Percentiles rank a stretch among this genome's conserved stretches.
These are phyloP conservation scores for Leguminivora glycinivorella DNA, from an alignment of 1,140 invertebrate genomes.

Conservation along the genomic window DNA sequence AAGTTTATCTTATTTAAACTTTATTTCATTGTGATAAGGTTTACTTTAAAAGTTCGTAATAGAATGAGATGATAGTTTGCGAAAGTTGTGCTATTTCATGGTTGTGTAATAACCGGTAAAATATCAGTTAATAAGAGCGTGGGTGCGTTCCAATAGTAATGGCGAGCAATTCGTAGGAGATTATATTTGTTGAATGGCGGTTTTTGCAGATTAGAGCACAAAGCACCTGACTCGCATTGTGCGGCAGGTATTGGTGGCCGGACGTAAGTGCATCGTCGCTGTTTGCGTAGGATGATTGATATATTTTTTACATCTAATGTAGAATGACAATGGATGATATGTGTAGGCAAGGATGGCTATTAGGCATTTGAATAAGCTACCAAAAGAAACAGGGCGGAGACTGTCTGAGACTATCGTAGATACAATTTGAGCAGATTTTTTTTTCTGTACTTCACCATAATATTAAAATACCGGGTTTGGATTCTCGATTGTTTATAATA, in stretches of 20 bases:
- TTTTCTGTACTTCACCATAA: too few relatives aligned
- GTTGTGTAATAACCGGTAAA: conserved; percentile 64
- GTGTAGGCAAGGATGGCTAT: not conserved
- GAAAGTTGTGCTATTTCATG: conserved; percentile 37
- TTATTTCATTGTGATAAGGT: not conserved
- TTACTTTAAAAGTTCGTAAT: conserved; percentile 36
- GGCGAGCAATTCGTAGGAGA: conserved; percentile 54
- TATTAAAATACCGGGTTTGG: too few relatives aligned
- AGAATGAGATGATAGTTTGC: conserved; percentile 40
- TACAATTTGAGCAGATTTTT: too few relatives aligned
- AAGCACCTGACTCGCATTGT: conserved; percentile 67
- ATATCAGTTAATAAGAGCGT: conserved; percentile 41
- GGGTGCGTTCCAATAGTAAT: conserved; percentile 41
- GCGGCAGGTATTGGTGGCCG: conserved; percentile 48
- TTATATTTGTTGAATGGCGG: conserved; percentile 65
- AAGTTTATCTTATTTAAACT: not conserved
- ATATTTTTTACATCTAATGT: conserved; percentile 18
- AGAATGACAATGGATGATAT: not conserved
- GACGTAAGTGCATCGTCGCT: conserved; percentile 50
- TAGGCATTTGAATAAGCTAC: not conserved
- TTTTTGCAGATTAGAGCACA: conserved; percentile 58
- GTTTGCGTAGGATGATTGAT: conserved; percentile 54
- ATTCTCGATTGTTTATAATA: too few relatives aligned
- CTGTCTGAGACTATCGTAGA: too few relatives aligned
- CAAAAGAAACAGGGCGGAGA: too few relatives aligned